These are phyloP conservation scores for Nesidiocoris tenuis DNA, from an alignment of 2,888 invertebrate species.

Conservation along the genomic window DNA sequence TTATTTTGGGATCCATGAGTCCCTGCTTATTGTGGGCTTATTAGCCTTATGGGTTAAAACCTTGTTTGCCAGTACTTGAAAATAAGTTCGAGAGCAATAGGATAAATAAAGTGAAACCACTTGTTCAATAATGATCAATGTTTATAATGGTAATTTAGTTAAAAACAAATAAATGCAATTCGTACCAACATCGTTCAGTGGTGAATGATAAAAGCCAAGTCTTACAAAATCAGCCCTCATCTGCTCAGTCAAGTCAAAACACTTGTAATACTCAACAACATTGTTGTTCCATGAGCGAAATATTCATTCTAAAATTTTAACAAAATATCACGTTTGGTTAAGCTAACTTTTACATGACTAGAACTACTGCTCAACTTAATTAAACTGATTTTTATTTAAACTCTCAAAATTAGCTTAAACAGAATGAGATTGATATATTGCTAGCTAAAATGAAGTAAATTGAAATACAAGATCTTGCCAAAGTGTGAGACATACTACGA, in stretches of 20 bases:
- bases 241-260: not conserved
- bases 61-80: too few species aligned
- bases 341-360: not conserved
- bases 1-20: too few species aligned
- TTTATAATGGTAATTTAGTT: not conserved
- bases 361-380: not conserved
- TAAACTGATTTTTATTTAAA: not conserved
- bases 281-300: not conserved
- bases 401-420: not conserved
- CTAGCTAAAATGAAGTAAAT: too few species aligned
- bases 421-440: not conserved
- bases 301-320: not conserved
- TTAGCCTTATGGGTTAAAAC: too few species aligned
- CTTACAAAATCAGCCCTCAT: not conserved
- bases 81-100: not conserved
- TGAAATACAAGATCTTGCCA: not conserved
- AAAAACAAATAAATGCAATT: not conserved
- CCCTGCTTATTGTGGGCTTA: too few species aligned
- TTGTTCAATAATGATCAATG: not conserved
- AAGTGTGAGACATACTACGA: too few species aligned
- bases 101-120: not conserved
- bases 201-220: not conserved
- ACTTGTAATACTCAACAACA: not conserved
- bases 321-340: not conserved
- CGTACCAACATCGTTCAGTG: not conserved